A percentile compares a stretch with the other conserved stretches of the same genome.
These are phyloP conservation scores for Epizoanthus illoricatus DNA, from an alignment of 92 coral and sea anemone genomes.

Conservation along the genomic window DNA sequence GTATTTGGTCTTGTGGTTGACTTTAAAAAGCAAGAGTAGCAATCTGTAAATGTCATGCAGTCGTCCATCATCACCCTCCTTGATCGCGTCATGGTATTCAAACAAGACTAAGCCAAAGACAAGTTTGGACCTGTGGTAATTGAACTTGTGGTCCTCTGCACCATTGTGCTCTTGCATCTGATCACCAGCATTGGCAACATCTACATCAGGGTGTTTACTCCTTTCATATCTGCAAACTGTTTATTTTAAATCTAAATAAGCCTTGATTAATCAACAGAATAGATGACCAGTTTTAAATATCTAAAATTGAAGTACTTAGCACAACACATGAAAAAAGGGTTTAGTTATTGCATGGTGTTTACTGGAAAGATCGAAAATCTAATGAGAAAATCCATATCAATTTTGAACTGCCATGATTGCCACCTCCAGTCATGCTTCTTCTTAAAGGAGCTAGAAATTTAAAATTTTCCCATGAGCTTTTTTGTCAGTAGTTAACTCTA, in stretches of 20 bases:
- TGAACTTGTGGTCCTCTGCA: conserved; percentile 42
- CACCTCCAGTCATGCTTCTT: conserved; percentile 9
- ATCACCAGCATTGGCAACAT: conserved; percentile 8
- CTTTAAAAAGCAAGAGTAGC: conserved; percentile 43
- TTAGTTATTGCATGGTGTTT: conserved; percentile 1
- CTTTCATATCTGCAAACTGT: conserved; percentile 26
- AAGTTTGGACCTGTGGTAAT: conserved; percentile 50
- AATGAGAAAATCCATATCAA: conserved; percentile 1
- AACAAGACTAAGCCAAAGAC: conserved; percentile 54
- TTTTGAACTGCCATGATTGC: neutral
- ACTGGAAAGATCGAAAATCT: neutral
- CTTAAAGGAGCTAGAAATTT: conserved; percentile 12
- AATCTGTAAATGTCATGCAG: conserved; percentile 57
- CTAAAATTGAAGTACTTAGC: conserved; percentile 1
- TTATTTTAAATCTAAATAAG: conserved; percentile 22
- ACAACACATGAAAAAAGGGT: conserved; percentile 3
- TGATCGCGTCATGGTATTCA: conserved; percentile 54
- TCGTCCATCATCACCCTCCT: conserved; percentile 65
- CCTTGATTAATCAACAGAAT: conserved; percentile 21
- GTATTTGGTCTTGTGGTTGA: conserved; percentile 49
- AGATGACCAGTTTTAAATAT: conserved; percentile 20
- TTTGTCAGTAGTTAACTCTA: conserved; percentile 22
- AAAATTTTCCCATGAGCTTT: neutral
- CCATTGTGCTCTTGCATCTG: conserved; percentile 9
- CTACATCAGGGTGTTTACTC: conserved; percentile 9